These are phyloP conservation scores for Taxidea taxus DNA, from an alignment of 2,113 vertebrate genomes.

Conservation along the genomic window DNA sequence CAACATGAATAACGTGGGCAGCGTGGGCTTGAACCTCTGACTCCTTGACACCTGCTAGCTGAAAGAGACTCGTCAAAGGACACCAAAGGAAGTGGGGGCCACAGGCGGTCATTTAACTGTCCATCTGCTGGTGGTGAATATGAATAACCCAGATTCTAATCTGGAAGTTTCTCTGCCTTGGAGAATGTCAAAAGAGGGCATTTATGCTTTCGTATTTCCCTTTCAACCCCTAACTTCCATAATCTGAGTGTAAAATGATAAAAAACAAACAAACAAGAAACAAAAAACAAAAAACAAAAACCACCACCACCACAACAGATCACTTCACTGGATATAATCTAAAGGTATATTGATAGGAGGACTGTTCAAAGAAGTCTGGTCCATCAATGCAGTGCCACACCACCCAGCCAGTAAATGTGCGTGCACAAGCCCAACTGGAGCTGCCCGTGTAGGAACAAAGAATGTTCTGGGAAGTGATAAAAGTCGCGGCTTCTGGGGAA, in stretches of 20 bases:
- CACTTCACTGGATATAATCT: neutral
- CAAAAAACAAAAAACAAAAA: no score
- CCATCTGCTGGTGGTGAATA: neutral
- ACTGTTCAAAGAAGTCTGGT: neutral
- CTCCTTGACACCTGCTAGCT: neutral
- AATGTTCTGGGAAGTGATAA: neutral
- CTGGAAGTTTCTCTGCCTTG: neutral
- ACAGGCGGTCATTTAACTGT: neutral
- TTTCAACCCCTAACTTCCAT: neutral
- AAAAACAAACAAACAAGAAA: neutral
- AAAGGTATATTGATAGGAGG: neutral
- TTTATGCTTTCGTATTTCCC: neutral
- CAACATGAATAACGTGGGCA: neutral
- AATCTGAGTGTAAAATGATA: neutral
- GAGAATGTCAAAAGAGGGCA: neutral
- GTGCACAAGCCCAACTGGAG: accelerated
- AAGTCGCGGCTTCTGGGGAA: neutral
- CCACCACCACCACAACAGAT: neutral
- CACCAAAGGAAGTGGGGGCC: no score
- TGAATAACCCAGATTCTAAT: neutral
- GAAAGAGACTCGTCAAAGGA: neutral
- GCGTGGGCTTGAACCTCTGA: neutral
- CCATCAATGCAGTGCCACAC: neutral
- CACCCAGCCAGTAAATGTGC: neutral
- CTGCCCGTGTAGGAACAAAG: neutral